phyloP scores from a whole-genome alignment of 2,888 invertebrate genomes.

The Oscheius myriophilus region DNA sequence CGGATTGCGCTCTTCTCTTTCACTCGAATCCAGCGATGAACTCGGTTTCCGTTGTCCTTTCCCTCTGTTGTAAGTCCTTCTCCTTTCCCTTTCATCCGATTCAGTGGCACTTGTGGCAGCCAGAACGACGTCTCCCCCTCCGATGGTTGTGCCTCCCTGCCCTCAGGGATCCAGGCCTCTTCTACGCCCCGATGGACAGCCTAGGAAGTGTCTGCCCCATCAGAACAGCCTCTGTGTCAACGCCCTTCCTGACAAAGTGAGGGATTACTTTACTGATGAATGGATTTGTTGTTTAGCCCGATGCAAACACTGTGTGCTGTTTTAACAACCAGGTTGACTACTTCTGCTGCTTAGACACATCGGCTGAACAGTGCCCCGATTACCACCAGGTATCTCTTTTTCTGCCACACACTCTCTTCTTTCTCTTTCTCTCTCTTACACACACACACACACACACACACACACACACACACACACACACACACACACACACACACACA shows the following conservation, averaged over 20 bases:
- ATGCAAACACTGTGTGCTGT: constrained; percentile 68
- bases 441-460: too few relatives aligned
- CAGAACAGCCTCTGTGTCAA: constrained; percentile 68
- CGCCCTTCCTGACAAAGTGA: constrained; percentile 65
- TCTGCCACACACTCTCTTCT: background rate
- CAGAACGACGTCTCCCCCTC: constrained; percentile 18
- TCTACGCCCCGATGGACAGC: constrained; percentile 64
- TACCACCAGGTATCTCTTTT: constrained; percentile 56
- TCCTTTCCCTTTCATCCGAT: background rate
- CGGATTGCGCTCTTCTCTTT: constrained; percentile 8
- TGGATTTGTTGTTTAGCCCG: constrained; percentile 52
- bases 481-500: too few relatives aligned
- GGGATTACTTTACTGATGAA: background rate
- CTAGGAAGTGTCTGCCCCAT: constrained; percentile 69
- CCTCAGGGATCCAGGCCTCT: constrained; percentile 54
- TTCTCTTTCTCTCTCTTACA: too few relatives aligned
- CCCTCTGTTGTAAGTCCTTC: background rate
- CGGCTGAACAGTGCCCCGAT: constrained; percentile 64
- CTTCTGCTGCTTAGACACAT: constrained; percentile 67
- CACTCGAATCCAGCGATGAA: constrained; percentile 11
- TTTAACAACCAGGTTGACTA: constrained; percentile 70
- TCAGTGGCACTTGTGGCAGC: constrained; percentile 9
- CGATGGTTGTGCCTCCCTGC: constrained; percentile 46
- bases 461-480: too few relatives aligned
- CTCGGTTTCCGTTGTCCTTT: constrained; percentile 15